These are phyloP conservation scores for Hylaeus anthracinus DNA, from an alignment of 1,140 invertebrate species.

Conservation along the genomic window DNA sequence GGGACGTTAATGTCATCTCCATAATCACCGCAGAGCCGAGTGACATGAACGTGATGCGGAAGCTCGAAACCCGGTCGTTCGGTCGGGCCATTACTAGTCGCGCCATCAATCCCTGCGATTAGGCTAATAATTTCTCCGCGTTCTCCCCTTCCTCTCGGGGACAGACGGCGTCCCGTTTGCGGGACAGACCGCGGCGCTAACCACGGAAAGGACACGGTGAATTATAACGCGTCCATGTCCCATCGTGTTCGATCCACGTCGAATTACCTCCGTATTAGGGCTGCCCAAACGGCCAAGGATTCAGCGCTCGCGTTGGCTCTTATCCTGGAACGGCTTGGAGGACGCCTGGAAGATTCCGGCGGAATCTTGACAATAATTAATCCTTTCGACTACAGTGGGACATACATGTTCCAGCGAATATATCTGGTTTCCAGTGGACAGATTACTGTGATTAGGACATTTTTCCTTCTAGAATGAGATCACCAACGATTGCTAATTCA, in stretches of 20 bases:
- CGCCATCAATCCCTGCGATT: constrained; percentile 58
- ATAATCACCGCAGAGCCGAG: constrained; percentile 45
- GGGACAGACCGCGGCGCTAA: constrained; percentile 14
- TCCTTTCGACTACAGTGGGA: too few species aligned
- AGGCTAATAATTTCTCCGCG: constrained; percentile 55
- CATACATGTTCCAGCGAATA: too few species aligned
- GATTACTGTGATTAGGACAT: too few species aligned
- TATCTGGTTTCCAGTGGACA: too few species aligned
- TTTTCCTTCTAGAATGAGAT: neutral
- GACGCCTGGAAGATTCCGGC: too few species aligned
- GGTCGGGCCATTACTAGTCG: constrained; percentile 40
- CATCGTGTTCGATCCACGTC: constrained; percentile 4
- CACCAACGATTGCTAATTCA: neutral
- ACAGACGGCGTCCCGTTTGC: constrained; percentile 17
- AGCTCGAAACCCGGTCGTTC: constrained; percentile 44
- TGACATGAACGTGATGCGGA: constrained; percentile 48
- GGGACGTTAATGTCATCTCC: constrained; percentile 50
- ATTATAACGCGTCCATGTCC: constrained; percentile 38
- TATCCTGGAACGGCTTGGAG: neutral
- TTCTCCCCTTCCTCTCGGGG: neutral
- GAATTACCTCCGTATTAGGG: constrained; percentile 19
- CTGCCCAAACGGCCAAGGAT: neutral
- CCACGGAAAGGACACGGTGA: constrained; percentile 38
- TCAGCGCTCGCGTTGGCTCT: neutral
- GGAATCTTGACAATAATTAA: too few species aligned